Percentiles rank a stretch among this genome's conserved stretches.
Conservation (phyloP, 2,797 vertebrate species). For the Myoxocephalus aenaeus region DNA sequence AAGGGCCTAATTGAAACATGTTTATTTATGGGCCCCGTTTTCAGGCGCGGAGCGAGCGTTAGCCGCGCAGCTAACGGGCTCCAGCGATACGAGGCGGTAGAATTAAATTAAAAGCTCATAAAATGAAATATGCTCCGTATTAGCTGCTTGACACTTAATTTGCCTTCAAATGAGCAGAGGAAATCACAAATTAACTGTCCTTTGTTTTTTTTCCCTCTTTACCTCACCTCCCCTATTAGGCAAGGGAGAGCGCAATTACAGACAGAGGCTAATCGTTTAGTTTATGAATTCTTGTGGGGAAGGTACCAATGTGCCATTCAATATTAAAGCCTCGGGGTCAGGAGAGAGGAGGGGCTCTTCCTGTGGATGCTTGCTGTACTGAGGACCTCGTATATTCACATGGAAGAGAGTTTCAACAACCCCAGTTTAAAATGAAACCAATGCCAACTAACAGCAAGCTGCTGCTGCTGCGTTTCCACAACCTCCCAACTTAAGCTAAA, state of each 20-base stretch:
- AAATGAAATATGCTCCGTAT: conserved; percentile 99
- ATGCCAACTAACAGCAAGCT: conserved; percentile 19
- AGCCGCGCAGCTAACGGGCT: conserved; percentile 85
- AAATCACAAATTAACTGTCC: conserved; percentile 99
- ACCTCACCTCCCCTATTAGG: conserved; percentile 91
- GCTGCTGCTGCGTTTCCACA: neutral
- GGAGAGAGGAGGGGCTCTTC: conserved; percentile 14
- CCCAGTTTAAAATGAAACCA: conserved; percentile 19
- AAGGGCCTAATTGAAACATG: conserved; percentile 94
- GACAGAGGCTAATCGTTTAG: conserved; percentile 90
- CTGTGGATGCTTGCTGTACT: conserved; percentile 36
- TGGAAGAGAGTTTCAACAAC: conserved; percentile 27
- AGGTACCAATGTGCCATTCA: conserved; percentile 86
- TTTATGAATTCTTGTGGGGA: conserved; percentile 94
- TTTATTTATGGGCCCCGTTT: conserved; percentile 94
- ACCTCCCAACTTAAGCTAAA: conserved; percentile 7
- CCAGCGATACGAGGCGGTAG: conserved; percentile 89
- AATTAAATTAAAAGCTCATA: conserved; percentile 99
- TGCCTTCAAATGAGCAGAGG: conserved; percentile 99
- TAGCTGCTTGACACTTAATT: conserved; percentile 99
- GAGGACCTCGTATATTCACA: conserved; percentile 38
- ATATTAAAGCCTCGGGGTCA: conserved; percentile 78
- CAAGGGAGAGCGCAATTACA: conserved; percentile 94
- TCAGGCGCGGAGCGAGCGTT: conserved; percentile 85
- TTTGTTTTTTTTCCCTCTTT: conserved; percentile 86